A percentile compares a stretch with the other conserved stretches of the same genome.
Conservation (phyloP, 2,113 vertebrate species). For the rabbit (Oryctolagus cuniculus) region mOryCun1.1 NC_091444.1:18790501-18791000, state of each 20-base stretch:
- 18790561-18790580: background rate
- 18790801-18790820: background rate
- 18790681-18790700: background rate
- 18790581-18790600: background rate
- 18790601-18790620: background rate
- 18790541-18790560: background rate
- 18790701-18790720: background rate
- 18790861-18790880: background rate
- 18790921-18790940: background rate
- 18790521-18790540: fast-evolving
- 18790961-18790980: background rate
- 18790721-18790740: background rate
- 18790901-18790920: background rate
- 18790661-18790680: background rate
- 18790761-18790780: background rate
- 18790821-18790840: background rate
- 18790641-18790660: background rate
- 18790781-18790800: background rate
- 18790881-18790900: background rate
- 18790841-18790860: too few species aligned
- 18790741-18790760: background rate
- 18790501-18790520: background rate
- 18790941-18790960: background rate
- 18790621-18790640: too few species aligned
- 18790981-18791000: background rate